These are phyloP conservation scores for Micrastur ruficollis DNA, from an alignment of 2,797 vertebrate species.

Conservation along the genomic window DNA sequence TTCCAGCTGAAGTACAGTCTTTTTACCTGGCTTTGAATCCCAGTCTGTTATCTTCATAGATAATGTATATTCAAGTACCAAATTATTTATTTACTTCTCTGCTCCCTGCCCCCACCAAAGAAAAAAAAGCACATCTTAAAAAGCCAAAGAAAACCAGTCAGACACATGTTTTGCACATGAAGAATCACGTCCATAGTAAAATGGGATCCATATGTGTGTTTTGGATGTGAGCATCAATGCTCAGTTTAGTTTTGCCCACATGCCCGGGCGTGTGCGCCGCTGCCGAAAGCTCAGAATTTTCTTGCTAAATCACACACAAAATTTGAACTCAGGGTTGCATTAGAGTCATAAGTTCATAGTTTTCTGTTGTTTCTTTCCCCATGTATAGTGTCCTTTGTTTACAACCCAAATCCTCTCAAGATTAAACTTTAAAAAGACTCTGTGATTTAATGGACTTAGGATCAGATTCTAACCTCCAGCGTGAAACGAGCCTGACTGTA, in stretches of 20 bases:
- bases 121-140: conserved; percentile 30
- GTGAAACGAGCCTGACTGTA: conserved; percentile 40
- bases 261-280: not conserved
- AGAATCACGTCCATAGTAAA: conserved; percentile 42
- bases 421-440: conserved; percentile 74
- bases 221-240: conserved; percentile 43
- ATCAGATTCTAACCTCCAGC: conserved; percentile 67
- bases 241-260: conserved; percentile 19
- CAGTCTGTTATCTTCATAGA: not conserved
- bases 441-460: conserved; percentile 70
- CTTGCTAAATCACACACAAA: conserved; percentile 69
- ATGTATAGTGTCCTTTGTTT: conserved; percentile 76
- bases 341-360: conserved; percentile 71
- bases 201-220: conserved; percentile 61
- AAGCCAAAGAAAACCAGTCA: conserved; percentile 34
- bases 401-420: conserved; percentile 73
- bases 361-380: conserved; percentile 71
- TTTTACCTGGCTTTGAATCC: conserved; percentile 8
- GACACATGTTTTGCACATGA: conserved; percentile 69
- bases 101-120: conserved; percentile 37
- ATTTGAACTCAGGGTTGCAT: conserved; percentile 61
- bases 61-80: not conserved
- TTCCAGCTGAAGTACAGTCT: not conserved
- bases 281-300: conserved; percentile 35
- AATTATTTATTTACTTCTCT: conserved; percentile 36